These are phyloP conservation scores for Menidia menidia DNA, from an alignment of 2,797 vertebrate genomes.

Conservation along the genomic window DNA sequence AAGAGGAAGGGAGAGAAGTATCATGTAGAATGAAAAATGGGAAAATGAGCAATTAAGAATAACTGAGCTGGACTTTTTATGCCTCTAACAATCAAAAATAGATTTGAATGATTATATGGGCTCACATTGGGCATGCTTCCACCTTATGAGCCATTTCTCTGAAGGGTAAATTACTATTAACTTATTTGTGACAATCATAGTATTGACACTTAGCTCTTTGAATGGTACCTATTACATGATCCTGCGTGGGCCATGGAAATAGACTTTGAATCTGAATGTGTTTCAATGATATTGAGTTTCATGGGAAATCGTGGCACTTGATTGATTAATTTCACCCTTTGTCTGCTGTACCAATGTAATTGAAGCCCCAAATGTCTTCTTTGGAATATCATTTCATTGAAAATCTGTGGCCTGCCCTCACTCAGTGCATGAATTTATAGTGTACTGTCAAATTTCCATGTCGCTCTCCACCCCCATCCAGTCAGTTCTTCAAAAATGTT, in stretches of 20 bases:
- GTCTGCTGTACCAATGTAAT: slow-evolving; percentile 60
- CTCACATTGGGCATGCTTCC: slow-evolving; percentile 57
- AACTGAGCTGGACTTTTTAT: slow-evolving; percentile 72
- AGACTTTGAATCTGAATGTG: slow-evolving; percentile 79
- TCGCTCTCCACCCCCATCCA: slow-evolving; percentile 49
- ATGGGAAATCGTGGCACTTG: slow-evolving; percentile 72
- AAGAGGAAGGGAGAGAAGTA: slow-evolving; percentile 55
- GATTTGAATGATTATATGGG: slow-evolving; percentile 71
- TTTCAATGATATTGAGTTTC: slow-evolving; percentile 77
- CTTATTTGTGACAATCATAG: slow-evolving; percentile 79
- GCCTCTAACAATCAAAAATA: slow-evolving; percentile 75
- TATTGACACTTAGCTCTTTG: slow-evolving; percentile 69
- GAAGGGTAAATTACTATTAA: slow-evolving; percentile 69
- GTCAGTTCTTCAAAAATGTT: slow-evolving; percentile 51
- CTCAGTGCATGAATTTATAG: slow-evolving; percentile 49
- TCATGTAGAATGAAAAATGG: slow-evolving; percentile 75
- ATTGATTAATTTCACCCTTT: slow-evolving; percentile 80
- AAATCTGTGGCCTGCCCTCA: slow-evolving; percentile 49
- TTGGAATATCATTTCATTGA: slow-evolving; percentile 62
- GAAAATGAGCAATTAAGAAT: slow-evolving; percentile 75
- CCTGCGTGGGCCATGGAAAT: slow-evolving; percentile 66
- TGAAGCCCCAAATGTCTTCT: slow-evolving; percentile 49
- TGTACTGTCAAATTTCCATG: slow-evolving; percentile 48
- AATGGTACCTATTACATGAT: slow-evolving; percentile 76
- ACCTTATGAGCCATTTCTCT: slow-evolving; percentile 52